Conservation (phyloP, 2,888 invertebrate genomes). For the Lamellibrachia columna region DNA sequence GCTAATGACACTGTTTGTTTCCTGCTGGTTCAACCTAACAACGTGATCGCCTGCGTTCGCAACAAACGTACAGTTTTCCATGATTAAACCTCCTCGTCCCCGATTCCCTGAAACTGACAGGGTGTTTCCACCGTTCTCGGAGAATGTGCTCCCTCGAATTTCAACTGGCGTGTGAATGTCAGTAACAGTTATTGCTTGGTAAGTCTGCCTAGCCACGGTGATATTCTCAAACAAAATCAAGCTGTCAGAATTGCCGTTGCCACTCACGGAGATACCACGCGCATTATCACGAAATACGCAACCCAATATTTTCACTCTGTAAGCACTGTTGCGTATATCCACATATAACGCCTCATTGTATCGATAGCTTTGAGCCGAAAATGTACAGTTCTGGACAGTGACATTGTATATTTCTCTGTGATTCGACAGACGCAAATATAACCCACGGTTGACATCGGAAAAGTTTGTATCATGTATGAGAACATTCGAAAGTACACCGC, state of each 20-base stretch:
- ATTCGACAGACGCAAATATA: neutral
- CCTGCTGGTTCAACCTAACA: neutral
- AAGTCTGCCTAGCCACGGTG: neutral
- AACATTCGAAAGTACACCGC: neutral
- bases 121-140: neutral
- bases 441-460: neutral
- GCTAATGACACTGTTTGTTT: neutral
- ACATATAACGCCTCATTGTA: neutral
- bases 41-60: neutral
- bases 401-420: neutral
- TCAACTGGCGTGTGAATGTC: neutral
- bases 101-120: neutral
- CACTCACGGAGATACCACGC: neutral
- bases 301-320: neutral
- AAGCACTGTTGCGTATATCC: neutral
- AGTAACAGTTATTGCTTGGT: neutral
- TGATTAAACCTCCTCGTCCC: neutral
- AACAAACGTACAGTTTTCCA: neutral
- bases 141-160: neutral
- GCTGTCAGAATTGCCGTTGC: neutral
- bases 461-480: neutral
- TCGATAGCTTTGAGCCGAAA: neutral
- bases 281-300: neutral
- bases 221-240: neutral
- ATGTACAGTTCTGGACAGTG: neutral